Conservation (phyloP, 2,113 vertebrate genomes). For the Phocoena phocoena region DNA sequence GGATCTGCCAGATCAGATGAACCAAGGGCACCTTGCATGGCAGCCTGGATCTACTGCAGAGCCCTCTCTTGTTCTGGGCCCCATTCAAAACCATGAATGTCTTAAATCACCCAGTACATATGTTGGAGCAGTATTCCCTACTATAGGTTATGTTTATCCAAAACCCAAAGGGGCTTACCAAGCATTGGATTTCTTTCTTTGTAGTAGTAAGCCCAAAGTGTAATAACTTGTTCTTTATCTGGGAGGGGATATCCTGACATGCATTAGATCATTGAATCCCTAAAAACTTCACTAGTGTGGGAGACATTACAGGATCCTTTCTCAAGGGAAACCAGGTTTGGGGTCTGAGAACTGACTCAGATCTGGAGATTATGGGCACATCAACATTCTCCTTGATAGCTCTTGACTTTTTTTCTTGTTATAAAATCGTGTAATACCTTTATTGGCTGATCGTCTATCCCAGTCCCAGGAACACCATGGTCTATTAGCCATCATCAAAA, state of each 20-base stretch:
- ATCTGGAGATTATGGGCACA: neutral
- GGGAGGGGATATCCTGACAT: neutral
- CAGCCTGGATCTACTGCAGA: neutral
- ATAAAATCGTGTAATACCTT: neutral
- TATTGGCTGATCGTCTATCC: neutral
- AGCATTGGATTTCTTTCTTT: neutral
- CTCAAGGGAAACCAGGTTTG: neutral
- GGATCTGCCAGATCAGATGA: neutral
- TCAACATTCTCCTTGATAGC: neutral
- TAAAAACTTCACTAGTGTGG: neutral
- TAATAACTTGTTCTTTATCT: neutral
- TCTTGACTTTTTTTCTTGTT: neutral
- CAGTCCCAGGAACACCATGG: neutral
- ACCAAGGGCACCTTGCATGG: neutral
- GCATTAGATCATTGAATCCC: neutral
- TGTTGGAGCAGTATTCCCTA: neutral
- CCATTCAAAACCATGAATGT: neutral
- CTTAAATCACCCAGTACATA: neutral
- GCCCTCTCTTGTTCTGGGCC: neutral
- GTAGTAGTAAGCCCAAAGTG: neutral
- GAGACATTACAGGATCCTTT: neutral
- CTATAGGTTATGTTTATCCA: neutral
- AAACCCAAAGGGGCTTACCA: neutral
- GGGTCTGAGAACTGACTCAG: neutral
- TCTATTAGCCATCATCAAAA: neutral